Base-by-base conservation (phyloP, 2,113 vertebrate species). In the Phrynosoma platyrhinos region DNA sequence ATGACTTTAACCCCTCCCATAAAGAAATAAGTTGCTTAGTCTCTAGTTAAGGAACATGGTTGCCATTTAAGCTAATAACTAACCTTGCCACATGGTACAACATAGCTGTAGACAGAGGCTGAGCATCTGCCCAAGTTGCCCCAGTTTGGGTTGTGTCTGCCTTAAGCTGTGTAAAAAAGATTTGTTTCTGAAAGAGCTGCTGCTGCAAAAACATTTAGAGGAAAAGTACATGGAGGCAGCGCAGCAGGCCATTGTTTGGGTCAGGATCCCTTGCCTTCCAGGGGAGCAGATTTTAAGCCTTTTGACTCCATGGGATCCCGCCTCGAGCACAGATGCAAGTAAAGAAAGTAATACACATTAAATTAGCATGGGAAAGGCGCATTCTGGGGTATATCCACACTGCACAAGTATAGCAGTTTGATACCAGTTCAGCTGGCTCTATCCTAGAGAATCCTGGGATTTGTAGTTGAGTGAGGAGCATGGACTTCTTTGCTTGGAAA, bases 31-130 rank as follows among this genome's bases (percentile, higher is more conserved):
- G 40, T 75, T 82, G 8, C n/a, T 66, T 27, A 62, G 66, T 62
- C 36, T 18, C 13, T 2, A 55, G 30, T 40, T 64, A 82, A 68
- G 68, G 25, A 79, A 27, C 23, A 55, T 12, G 27, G 58, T 27
- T 79, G 85, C 2, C 52, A 18, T 52, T n/a, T 78, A 55, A 79
- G 36, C 53, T 74, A 81, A 87, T 87, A 42, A 82, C 53, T 87
- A 87, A 87, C n/a, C 25, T 27, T 47, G 32, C 55, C 7, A 64
- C 21, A 3, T 14, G 64, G 13, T 8, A n/a, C 3, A 66, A 32
- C 66, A 6, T 69, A 25, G 18, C 52, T 14, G 18, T 62, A 47
- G 36, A 36, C 36, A 1, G 36, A 62, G 42, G 62, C n/a, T 13
- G 47, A 30, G 30, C n/a, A 79, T 13, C 3, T 25, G 42, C n/a